Base-by-base conservation (phyloP, 2,888 invertebrate species). In the Drosophila infuscata region DNA sequence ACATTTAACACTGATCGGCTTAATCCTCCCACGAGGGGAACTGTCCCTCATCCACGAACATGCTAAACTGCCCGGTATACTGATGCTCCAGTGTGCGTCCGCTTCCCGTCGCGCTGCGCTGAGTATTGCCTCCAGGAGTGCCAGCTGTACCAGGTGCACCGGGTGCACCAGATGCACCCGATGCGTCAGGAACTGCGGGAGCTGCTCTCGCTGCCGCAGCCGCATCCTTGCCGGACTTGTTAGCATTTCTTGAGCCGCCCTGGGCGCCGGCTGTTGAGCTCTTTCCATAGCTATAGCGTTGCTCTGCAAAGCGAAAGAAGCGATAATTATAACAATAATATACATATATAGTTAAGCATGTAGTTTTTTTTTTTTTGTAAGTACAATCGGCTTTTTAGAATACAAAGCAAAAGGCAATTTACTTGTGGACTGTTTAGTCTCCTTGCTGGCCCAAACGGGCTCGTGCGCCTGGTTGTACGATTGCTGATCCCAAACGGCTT, bases 11-110 rank as follows among this genome's bases (percentile, higher is more conserved):
- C 7, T 11, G 56, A 29, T 56, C n/a, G 35, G 75, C 90, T 94
- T 94, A 95, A 92, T 95, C 95, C 82, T 95, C 95, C 95, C 95
- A 95, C 78, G 94, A 92, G 30, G 95, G 95, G 91, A 95, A 95
- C 85, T 94, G 94, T 57, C 94, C 94, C 89, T 95, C 94, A 67
- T 94, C 94, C 66, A 95, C 93, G 89, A 95, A 95, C 79, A 95
- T 93, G 76, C 92, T 92, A 73, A 93, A 93, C 78, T 92, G 92
- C 60, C 92, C 92, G 59, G 91, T 79, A 60, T 91, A 87, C 70
- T 71, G 88, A 68, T 89, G 85, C 51, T 85, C 88, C 66, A 71
- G 38, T 15, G 54, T 71, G 9, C 82, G 79, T 35, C 68, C 67
- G n/a, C 70, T 70, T 20, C 73, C 84, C 73, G 83, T 72, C 59